Evolutionary conservation across 2,113 vertebrate species (phyloP).

Genomic region (Nasalis larvatus): DNA sequence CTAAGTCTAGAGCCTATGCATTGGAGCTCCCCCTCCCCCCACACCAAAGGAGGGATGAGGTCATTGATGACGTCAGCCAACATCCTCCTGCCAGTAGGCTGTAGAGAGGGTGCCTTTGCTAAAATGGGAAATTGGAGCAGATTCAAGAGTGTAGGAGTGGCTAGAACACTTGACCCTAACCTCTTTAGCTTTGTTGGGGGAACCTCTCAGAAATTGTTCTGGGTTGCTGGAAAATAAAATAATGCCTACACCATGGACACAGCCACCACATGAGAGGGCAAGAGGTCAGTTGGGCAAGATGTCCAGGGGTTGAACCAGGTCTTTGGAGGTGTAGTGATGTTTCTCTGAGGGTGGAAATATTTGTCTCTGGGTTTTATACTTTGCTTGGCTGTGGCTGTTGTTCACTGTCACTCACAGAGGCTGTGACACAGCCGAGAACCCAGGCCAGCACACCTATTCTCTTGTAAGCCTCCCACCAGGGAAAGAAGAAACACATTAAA

Average conservation of each 20-base stretch:
- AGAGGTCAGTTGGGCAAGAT: neutral
- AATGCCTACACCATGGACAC: rapidly evolving
- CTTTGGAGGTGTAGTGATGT: no score
- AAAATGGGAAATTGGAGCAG: neutral
- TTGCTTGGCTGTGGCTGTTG: neutral
- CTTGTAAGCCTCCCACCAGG: rapidly evolving
- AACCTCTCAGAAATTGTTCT: neutral
- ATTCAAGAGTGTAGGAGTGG: neutral
- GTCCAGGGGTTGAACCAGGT: no score
- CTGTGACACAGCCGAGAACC: neutral
- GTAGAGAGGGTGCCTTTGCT: rapidly evolving
- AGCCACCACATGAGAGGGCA: neutral
- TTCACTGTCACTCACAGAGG: neutral
- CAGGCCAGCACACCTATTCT: neutral
- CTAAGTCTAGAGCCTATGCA: neutral
- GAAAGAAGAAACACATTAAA: neutral
- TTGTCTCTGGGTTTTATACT: neutral
- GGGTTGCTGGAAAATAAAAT: neutral
- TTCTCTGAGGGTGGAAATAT: neutral
- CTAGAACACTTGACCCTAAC: neutral
- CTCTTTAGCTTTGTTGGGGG: neutral
- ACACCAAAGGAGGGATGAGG: neutral
- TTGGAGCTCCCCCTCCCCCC: neutral
- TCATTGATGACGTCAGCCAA: rapidly evolving
- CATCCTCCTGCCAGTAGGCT: neutral